Conservation (phyloP, 2,888 invertebrate species). For the Lasioglossum oenotherae region DNA sequence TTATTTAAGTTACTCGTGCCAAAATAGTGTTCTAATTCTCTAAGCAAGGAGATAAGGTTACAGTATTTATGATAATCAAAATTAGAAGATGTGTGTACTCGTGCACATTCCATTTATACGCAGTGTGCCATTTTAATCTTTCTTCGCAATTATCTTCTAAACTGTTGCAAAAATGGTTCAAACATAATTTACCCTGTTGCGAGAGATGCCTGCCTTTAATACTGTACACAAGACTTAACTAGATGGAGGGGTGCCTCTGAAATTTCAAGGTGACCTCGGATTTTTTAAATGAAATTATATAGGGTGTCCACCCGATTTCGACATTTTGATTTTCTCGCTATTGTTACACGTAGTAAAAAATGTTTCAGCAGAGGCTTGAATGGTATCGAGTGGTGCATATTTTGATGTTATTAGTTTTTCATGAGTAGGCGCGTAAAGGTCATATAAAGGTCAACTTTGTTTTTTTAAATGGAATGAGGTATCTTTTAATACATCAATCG, state of each 20-base stretch:
- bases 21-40: conserved; percentile 67
- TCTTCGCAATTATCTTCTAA: background rate
- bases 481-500: too few species aligned
- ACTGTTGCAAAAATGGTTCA: background rate
- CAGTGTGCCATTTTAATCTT: background rate
- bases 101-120: conserved; percentile 32
- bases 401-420: too few species aligned
- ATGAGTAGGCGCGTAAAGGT: too few species aligned
- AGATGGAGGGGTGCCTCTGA: background rate
- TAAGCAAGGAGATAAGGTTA: conserved; percentile 41
- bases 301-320: background rate
- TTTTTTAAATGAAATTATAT: background rate
- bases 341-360: too few species aligned
- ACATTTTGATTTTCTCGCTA: too few species aligned
- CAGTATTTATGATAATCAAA: conserved; percentile 55
- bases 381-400: too few species aligned
- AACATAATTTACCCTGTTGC: background rate
- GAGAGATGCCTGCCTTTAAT: background rate
- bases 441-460: too few species aligned
- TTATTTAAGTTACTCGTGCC: conserved; percentile 65
- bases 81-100: conserved; percentile 30
- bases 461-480: too few species aligned
- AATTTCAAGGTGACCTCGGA: background rate
- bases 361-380: too few species aligned
- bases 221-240: background rate